Conservation (phyloP, 2,797 vertebrate species). For the Euthynnus affinis region DNA sequence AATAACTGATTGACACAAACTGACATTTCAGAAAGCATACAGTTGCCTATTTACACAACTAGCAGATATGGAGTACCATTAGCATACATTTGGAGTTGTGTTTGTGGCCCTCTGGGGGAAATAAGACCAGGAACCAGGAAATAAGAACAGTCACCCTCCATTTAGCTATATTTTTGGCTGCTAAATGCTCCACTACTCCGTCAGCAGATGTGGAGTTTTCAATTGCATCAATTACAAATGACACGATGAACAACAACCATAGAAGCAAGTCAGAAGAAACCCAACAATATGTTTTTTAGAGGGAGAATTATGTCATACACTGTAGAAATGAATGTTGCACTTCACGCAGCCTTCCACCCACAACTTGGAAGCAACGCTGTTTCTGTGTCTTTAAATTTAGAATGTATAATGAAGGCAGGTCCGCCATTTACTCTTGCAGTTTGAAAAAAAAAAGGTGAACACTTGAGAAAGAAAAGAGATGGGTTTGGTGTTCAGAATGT, state of each 20-base stretch:
- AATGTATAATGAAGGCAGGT: not conserved
- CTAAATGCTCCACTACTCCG: not conserved
- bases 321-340: conserved; percentile 29
- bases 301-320: conserved; percentile 12
- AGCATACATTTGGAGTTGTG: not conserved
- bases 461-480: conserved; percentile 7
- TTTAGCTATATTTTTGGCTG: not conserved
- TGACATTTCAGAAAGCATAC: not conserved
- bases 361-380: conserved; percentile 15
- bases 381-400: conserved; percentile 34
- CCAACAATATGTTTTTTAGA: conserved; percentile 21
- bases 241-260: conserved; percentile 17
- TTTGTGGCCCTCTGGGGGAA: not conserved
- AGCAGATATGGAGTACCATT: not conserved
- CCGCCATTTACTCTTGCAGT: not conserved
- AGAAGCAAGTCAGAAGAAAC: conserved; percentile 10
- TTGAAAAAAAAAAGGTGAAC: not conserved
- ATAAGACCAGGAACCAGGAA: too few species aligned
- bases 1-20: too few species aligned
- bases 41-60: not conserved
- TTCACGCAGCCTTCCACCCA: conserved; percentile 37
- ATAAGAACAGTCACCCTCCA: not conserved
- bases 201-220: not conserved
- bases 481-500: not conserved
- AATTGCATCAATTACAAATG: not conserved